phyloP scores from a whole-genome alignment of 2,888 invertebrate genomes.

The Oligia strigilis region DNA sequence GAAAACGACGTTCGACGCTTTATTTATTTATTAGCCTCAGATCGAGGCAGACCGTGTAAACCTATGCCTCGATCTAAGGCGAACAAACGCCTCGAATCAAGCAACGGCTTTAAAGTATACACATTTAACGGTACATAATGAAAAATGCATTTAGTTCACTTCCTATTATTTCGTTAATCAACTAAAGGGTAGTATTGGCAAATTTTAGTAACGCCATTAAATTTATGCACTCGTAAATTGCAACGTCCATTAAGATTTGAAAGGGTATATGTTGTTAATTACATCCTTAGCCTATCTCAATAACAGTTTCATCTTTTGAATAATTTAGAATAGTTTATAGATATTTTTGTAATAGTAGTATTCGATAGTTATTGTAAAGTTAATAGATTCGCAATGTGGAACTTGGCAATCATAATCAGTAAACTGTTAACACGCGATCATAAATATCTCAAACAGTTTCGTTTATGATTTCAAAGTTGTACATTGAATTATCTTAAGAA shows the following conservation, averaged over 20 bases:
- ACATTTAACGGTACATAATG: constrained; percentile 57
- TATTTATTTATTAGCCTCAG: constrained; percentile 45
- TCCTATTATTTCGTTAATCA: constrained; percentile 73
- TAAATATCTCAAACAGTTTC: constrained; percentile 43
- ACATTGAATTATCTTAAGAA: constrained; percentile 76
- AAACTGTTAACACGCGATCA: constrained; percentile 50
- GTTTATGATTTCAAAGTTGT: constrained; percentile 70
- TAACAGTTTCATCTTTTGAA: constrained; percentile 84
- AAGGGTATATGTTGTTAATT: constrained; percentile 89
- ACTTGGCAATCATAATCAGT: constrained; percentile 71
- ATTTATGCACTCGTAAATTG: constrained; percentile 74
- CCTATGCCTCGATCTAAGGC: constrained; percentile 36
- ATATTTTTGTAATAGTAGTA: constrained; percentile 90
- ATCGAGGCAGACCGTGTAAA: constrained; percentile 19
- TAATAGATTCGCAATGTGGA: constrained; percentile 74
- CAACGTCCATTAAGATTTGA: constrained; percentile 79
- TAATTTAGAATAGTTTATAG: constrained; percentile 89
- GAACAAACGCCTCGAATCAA: constrained; percentile 34
- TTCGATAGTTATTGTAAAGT: constrained; percentile 84
- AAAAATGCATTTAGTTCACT: constrained; percentile 83
- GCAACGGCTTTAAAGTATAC: constrained; percentile 51
- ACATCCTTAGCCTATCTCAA: constrained; percentile 89
- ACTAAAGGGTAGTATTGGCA: constrained; percentile 80
- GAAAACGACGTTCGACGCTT: constrained; percentile 31
- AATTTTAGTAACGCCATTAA: constrained; percentile 75